A percentile compares a stretch with the other conserved stretches of the same genome.
These are phyloP conservation scores for Mechanitis mazaeus DNA, from an alignment of 2,888 invertebrate genomes.

Conservation along the genomic window DNA sequence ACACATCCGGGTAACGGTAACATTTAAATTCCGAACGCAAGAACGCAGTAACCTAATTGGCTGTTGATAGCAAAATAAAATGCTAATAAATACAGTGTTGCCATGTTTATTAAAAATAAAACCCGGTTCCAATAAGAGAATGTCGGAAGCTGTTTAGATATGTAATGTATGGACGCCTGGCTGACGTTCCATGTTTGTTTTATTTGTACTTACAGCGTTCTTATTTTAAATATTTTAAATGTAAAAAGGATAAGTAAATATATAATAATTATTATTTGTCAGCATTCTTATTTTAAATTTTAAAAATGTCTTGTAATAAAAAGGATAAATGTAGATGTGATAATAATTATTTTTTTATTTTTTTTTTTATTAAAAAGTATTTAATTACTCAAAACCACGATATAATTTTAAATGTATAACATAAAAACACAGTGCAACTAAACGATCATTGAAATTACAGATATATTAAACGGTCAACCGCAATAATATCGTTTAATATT, in stretches of 20 bases:
- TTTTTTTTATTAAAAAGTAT: no score
- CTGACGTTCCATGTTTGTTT: neutral
- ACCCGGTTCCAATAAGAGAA: slow-evolving; percentile 32
- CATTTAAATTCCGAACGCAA: slow-evolving; percentile 40
- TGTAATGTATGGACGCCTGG: slow-evolving; percentile 41
- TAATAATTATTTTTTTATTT: no score
- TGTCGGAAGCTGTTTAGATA: slow-evolving; percentile 48
- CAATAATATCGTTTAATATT: slow-evolving; percentile 32
- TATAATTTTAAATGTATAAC: neutral
- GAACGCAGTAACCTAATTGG: slow-evolving; percentile 38
- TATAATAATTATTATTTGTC: no score
- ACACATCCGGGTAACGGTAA: no score
- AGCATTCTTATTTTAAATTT: no score
- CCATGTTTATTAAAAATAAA: no score
- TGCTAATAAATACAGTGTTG: slow-evolving; percentile 35
- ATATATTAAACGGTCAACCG: slow-evolving; percentile 40
- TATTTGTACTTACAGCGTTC: neutral
- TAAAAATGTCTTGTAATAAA: no score
- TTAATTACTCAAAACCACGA: no score
- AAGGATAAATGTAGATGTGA: no score
- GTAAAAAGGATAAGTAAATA: no score
- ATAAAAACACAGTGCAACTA: slow-evolving; percentile 29
- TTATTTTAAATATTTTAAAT: neutral
- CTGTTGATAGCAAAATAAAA: no score
- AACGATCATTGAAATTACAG: slow-evolving; percentile 41